Percentiles rank a stretch among this genome's conserved stretches.
These are phyloP conservation scores for Picathartes gymnocephalus DNA, from an alignment of 2,113 vertebrate species.

Conservation along the genomic window DNA sequence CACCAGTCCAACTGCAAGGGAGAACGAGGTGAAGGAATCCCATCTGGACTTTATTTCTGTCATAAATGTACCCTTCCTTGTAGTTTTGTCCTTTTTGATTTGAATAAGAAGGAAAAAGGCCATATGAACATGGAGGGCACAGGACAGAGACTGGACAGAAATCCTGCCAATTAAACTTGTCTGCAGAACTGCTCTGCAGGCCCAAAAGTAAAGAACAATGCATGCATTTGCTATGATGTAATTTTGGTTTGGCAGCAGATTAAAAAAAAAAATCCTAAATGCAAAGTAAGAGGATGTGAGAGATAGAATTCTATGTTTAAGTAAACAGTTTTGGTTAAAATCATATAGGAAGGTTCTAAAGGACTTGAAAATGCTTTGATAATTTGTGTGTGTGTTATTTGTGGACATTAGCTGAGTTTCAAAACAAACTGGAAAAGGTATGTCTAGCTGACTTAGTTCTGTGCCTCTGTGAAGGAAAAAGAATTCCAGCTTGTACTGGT, in stretches of 20 bases:
- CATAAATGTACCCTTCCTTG: neutral
- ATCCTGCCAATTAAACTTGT: neutral
- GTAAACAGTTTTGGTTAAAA: constrained; percentile 24
- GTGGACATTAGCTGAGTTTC: neutral
- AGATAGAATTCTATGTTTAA: constrained; percentile 3
- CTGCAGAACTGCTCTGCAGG: constrained; percentile 32
- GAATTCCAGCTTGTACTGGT: neutral
- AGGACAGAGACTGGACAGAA: constrained; percentile 19
- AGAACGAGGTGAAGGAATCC: neutral
- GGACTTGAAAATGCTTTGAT: neutral
- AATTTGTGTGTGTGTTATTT: neutral
- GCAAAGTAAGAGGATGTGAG: constrained; percentile 21
- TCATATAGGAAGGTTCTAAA: neutral
- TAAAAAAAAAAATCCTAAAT: constrained; percentile 17
- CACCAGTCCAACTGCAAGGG: rapidly evolving
- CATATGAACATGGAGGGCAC: neutral
- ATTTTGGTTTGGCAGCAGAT: constrained; percentile 58
- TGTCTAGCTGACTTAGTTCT: neutral
- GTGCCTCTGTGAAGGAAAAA: neutral
- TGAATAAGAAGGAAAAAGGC: neutral
- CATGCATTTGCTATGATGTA: constrained; percentile 52
- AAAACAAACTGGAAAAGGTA: neutral
- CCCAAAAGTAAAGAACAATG: constrained; percentile 32
- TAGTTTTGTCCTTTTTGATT: neutral
- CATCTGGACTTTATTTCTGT: neutral